Evolutionary conservation across 2,797 vertebrate genomes (phyloP).

Genomic region (Sandelia bainsii): DNA sequence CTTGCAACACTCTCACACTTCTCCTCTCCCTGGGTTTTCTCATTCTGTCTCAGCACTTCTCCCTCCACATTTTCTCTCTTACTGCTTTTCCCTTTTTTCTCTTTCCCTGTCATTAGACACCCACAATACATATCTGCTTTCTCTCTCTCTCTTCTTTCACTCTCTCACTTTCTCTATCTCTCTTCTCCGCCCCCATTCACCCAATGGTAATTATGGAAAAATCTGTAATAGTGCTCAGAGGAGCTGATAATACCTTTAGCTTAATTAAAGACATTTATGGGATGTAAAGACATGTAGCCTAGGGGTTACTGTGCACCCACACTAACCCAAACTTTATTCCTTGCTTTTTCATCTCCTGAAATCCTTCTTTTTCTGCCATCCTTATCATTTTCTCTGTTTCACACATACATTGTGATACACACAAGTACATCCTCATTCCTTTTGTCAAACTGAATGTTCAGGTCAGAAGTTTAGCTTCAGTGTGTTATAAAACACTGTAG

Average conservation of each 20-base stretch:
- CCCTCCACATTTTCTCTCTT: constrained; percentile 42
- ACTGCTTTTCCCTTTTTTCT: constrained; percentile 25
- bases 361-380: constrained; percentile 57
- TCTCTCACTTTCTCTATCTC: constrained; percentile 51
- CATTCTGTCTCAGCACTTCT: constrained; percentile 58
- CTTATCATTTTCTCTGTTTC: constrained; percentile 57
- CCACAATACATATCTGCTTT: constrained; percentile 67
- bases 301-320: constrained; percentile 76
- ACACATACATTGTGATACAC: constrained; percentile 45
- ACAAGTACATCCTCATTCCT: constrained; percentile 30
- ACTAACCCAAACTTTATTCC: constrained; percentile 72
- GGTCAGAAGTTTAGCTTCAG: constrained; percentile 36
- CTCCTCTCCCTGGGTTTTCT: constrained; percentile 48
- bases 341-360: constrained; percentile 68
- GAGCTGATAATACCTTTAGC: constrained; percentile 85
- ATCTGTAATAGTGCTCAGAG: constrained; percentile 83
- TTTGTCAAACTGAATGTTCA: constrained; percentile 49
- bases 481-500: constrained; percentile 21
- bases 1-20: constrained; percentile 52
- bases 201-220: constrained; percentile 85
- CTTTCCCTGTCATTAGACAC: constrained; percentile 74
- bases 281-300: constrained; percentile 85
- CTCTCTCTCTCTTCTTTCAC: constrained; percentile 33
- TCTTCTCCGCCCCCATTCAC: constrained; percentile 72
- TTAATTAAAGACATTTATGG: constrained; percentile 88